Evolutionary conservation across 2,888 invertebrate species (phyloP).

Genomic region (Dynastes maya): DNA sequence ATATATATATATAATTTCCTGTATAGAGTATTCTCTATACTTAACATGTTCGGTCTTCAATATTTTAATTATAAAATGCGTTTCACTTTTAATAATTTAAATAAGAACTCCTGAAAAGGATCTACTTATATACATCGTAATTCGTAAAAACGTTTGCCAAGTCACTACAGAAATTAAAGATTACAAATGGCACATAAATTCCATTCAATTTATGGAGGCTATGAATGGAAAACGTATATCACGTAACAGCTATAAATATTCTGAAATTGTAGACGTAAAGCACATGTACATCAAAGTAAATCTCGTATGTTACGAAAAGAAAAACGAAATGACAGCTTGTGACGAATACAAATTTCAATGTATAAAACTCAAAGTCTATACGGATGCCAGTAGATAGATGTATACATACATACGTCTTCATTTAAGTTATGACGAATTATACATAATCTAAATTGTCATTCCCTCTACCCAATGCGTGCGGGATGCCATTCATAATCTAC

Average conservation of each 20-base stretch:
- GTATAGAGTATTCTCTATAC: too few species aligned
- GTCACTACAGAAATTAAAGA: slow-evolving; percentile 24
- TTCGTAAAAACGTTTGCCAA: not conserved
- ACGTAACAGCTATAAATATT: slow-evolving; percentile 43
- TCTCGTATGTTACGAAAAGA: slow-evolving; percentile 35
- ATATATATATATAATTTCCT: too few species aligned
- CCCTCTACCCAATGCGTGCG: too few species aligned
- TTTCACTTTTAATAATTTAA: not conserved
- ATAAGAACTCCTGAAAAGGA: not conserved
- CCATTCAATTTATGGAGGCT: slow-evolving; percentile 32
- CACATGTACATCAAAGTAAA: slow-evolving; percentile 29
- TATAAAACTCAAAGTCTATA: slow-evolving; percentile 26
- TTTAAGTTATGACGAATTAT: slow-evolving; percentile 19
- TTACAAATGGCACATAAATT: slow-evolving; percentile 31
- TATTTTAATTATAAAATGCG: too few species aligned
- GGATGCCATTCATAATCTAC: too few species aligned
- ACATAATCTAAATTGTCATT: not conserved
- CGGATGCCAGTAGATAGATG: not conserved
- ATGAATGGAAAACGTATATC: slow-evolving; percentile 24
- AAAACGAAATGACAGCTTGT: slow-evolving; percentile 37
- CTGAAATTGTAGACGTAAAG: slow-evolving; percentile 30
- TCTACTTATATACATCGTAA: not conserved
- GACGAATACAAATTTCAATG: slow-evolving; percentile 41
- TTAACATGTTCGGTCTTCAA: too few species aligned
- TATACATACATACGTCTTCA: not conserved